A percentile compares a stretch with the other conserved stretches of the same genome.
Evolutionary conservation across 2,797 vertebrate genomes (phyloP).

Genomic region (Allobates femoralis): DNA sequence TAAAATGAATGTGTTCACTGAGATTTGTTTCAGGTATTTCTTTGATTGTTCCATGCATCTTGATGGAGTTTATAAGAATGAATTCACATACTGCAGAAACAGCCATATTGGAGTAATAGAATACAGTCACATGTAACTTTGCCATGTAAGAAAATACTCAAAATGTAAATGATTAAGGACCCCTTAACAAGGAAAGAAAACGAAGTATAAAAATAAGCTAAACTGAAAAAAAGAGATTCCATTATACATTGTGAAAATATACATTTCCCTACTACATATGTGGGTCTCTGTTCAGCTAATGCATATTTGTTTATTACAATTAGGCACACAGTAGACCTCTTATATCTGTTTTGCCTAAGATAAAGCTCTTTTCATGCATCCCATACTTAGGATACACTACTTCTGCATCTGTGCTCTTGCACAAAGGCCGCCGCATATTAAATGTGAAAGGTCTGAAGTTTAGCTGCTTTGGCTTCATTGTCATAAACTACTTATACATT

Average conservation of each 20-base stretch:
- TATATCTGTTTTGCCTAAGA: background rate
- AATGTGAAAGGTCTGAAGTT: conserved; percentile 37
- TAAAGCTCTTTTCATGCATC: conserved; percentile 21
- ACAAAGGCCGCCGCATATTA: conserved; percentile 28
- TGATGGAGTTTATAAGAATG: no score
- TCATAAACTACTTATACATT: background rate
- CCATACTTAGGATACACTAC: background rate
- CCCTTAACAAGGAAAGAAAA: background rate
- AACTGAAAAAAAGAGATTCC: background rate
- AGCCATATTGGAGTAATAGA: no score
- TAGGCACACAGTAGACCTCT: background rate
- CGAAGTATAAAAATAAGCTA: background rate
- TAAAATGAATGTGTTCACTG: no score
- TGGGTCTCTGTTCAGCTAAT: background rate
- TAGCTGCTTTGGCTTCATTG: background rate
- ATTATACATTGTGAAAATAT: background rate
- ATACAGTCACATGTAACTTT: no score
- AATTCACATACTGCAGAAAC: no score
- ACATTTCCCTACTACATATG: background rate
- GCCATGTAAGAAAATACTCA: no score
- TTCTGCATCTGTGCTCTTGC: conserved; percentile 30
- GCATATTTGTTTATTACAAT: background rate
- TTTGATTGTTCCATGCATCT: no score
- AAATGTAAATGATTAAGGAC: no score
- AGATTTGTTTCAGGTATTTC: no score